Evolutionary conservation across 2,113 vertebrate species (phyloP).

Genomic region (Peromyscus leucopus): DNA sequence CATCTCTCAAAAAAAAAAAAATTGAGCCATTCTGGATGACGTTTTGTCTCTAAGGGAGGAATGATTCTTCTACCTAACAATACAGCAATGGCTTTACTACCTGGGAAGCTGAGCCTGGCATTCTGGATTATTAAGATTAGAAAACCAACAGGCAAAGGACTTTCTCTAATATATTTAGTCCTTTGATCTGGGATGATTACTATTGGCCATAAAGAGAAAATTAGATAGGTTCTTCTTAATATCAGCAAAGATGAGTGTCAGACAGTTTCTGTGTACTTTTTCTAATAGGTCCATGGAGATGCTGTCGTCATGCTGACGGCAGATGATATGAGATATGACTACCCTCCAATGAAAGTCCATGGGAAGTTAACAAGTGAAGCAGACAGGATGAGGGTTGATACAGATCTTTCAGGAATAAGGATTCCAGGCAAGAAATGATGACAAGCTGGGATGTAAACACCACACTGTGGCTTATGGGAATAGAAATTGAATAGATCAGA

Average conservation of each 20-base stretch:
- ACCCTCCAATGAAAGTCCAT: background rate
- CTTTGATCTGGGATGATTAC: background rate
- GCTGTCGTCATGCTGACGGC: too few relatives aligned
- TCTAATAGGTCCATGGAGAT: too few relatives aligned
- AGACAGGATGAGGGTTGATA: background rate
- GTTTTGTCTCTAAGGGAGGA: background rate
- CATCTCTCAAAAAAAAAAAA: background rate
- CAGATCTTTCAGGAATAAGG: background rate
- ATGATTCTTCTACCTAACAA: background rate
- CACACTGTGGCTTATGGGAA: background rate
- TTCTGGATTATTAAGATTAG: background rate
- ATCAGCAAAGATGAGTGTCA: background rate
- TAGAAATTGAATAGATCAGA: background rate
- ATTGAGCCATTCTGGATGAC: background rate
- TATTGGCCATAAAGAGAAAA: background rate
- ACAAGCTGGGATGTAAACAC: background rate
- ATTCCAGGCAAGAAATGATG: background rate
- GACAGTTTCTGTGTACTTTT: too few relatives aligned
- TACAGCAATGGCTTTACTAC: background rate
- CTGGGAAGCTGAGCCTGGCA: background rate
- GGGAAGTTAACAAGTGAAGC: background rate
- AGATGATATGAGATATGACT: too few relatives aligned
- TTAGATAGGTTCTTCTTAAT: background rate
- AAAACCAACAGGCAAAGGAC: background rate
- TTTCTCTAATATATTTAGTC: background rate